Conservation (phyloP, 2,888 invertebrate species). For the Agrilus cyanescens region DNA sequence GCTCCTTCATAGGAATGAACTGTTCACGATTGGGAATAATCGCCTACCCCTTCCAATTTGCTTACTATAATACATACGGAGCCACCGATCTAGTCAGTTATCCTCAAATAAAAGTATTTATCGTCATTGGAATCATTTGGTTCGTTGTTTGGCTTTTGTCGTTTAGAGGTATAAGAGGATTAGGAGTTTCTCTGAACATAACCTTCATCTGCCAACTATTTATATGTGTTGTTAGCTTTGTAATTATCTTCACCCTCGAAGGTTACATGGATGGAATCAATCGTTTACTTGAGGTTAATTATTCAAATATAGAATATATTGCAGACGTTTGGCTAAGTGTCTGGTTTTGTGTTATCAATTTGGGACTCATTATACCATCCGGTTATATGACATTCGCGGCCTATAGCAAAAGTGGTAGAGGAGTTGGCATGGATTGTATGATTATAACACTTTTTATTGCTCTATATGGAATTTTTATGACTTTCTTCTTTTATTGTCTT, state of each 20-base stretch:
- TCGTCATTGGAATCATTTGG: slow-evolving; percentile 15
- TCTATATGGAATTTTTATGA: slow-evolving; percentile 3
- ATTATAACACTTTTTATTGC: slow-evolving; percentile 1
- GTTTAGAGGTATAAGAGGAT: slow-evolving; percentile 6
- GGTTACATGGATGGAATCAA: slow-evolving; percentile 9
- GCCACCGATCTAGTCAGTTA: slow-evolving; percentile 5
- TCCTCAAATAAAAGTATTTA: slow-evolving; percentile 14
- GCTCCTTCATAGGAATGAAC: neutral
- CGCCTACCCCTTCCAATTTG: slow-evolving; percentile 12
- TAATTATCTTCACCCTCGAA: slow-evolving; percentile 12
- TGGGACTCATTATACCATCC: slow-evolving; percentile 16
- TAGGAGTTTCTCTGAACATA: slow-evolving; percentile 3
- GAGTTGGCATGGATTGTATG: slow-evolving; percentile 2
- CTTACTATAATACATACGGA: slow-evolving; percentile 13
- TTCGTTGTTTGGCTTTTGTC: slow-evolving; percentile 10
- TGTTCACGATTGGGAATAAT: slow-evolving; percentile 4
- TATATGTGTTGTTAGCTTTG: slow-evolving; percentile 9
- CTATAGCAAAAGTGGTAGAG: slow-evolving; percentile 12
- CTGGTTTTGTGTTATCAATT: slow-evolving; percentile 6
- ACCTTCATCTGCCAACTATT: slow-evolving; percentile 9
- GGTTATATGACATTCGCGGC: slow-evolving; percentile 20
- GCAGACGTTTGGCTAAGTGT: slow-evolving; percentile 1
- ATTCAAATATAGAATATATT: slow-evolving; percentile 3
- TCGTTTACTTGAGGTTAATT: slow-evolving; percentile 8
- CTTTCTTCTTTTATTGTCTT: slow-evolving; percentile 10